Evolutionary conservation across 2,113 vertebrate species (phyloP), one percentile per base, ranked within the genome.

Genomic region (Etheostoma cragini): DNA sequence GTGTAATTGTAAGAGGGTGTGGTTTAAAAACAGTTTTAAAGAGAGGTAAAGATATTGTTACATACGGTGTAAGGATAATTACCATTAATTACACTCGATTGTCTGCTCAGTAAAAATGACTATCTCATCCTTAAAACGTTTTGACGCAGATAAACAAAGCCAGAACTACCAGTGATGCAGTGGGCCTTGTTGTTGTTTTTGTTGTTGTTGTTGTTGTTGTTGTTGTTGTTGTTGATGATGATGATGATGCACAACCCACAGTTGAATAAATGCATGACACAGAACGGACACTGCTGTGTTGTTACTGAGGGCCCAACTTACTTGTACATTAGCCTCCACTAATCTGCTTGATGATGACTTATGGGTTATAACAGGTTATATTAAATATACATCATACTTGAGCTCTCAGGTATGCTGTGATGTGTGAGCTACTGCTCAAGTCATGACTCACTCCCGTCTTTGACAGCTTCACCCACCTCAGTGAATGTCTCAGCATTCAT

Each of bases 401-500:
- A 6, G 26, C 49, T 60, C 49, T 33, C 46, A 67, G 67, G 33
- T 69, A 5, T 56, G 38, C 49, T 47, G 16, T 45, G 57, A 72
- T 54, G 56, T 16, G 16, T n/a, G 19, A 42, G 26, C 63, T 46
- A 45, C 38, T 21, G 60, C 69, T 63, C 15, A 5, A 52, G 38
- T 73, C 58, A 21, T 61, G 57, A 56, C 56, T 26, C 26, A 61
- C 47, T 58, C 56, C 15, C 21, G 4, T 54, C 54, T 73, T 38
- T 57, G 49, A 79, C 66, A 62, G 45, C 63, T 42, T 73, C 49
- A 52, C 69, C 68, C 76, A 22, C 52, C 46, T 61, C 65, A 30
- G 52, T 71, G 68, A 82, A 83, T 74, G 80, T 50, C 52, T 74
- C 67, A 58, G 57, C 83, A 53, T 80, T 84, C 78, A 42, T 42